These are phyloP conservation scores for Stratiomys singularior DNA, from an alignment of 2,888 invertebrate genomes.

Conservation along the genomic window DNA sequence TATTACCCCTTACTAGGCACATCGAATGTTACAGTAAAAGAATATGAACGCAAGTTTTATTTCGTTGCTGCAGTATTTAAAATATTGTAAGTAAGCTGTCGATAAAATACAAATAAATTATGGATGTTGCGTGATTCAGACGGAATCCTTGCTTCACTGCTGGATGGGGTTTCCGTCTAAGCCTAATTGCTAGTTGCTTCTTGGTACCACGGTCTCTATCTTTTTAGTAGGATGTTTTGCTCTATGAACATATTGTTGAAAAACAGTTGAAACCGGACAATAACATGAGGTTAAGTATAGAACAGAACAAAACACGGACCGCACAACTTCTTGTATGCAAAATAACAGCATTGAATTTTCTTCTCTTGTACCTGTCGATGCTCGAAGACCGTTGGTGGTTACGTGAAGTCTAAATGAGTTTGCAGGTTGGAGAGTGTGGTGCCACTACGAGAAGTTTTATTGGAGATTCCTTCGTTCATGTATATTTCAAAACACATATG, in stretches of 20 bases:
- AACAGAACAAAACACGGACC: slow-evolving; percentile 6
- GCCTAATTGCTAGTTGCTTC: neutral
- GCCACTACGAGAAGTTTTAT: no score
- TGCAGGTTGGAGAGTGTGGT: no score
- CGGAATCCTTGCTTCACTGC: neutral
- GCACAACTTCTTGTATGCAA: slow-evolving; percentile 6
- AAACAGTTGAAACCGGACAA: neutral
- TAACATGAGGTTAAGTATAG: slow-evolving; percentile 18
- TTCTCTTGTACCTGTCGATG: neutral
- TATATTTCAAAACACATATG: no score
- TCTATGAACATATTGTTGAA: neutral
- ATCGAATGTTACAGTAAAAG: no score
- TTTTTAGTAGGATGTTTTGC: neutral
- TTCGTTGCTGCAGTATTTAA: neutral
- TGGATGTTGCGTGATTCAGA: slow-evolving; percentile 11
- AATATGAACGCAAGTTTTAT: no score
- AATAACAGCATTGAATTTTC: slow-evolving; percentile 29
- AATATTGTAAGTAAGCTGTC: neutral
- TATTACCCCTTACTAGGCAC: no score
- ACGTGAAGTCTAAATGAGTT: neutral
- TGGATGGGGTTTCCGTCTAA: neutral
- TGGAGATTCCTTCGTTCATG: no score
- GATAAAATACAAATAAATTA: slow-evolving; percentile 11
- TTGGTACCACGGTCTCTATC: neutral
- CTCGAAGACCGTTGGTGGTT: neutral